Evolutionary conservation across 2,113 vertebrate genomes (phyloP).

Genomic region (Telmatochromis sp.): DNA sequence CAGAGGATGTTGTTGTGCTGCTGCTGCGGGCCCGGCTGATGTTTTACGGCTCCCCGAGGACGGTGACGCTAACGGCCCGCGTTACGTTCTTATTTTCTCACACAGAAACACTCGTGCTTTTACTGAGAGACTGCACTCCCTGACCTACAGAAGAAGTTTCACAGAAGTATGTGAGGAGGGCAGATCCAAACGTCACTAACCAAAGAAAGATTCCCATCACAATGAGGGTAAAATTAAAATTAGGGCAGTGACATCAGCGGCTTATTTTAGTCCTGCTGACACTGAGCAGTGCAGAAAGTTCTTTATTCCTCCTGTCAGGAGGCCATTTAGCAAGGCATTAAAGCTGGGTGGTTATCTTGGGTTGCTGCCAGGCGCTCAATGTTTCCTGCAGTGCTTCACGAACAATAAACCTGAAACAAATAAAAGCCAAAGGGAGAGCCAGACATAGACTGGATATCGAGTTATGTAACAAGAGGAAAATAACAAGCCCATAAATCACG

Average conservation of each 20-base stretch:
- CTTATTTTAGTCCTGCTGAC: neutral
- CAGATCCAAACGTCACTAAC: neutral
- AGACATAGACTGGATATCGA: neutral
- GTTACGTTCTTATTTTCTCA: neutral
- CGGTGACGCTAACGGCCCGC: neutral
- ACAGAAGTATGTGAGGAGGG: neutral
- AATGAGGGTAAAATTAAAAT: neutral
- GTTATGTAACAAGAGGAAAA: neutral
- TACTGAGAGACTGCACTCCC: fast-evolving
- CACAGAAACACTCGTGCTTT: neutral
- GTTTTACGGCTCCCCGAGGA: constrained; percentile 9
- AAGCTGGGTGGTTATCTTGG: neutral
- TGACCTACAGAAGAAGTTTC: neutral
- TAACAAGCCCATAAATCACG: neutral
- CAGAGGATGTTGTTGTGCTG: constrained; percentile 22
- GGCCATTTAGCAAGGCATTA: neutral
- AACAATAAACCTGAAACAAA: constrained; percentile 15
- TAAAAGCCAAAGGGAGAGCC: neutral
- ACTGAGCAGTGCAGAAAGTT: neutral
- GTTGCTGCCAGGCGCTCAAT: constrained; percentile 14
- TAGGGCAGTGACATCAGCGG: neutral
- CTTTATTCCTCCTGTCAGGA: neutral
- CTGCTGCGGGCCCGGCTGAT: neutral
- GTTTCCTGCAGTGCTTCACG: neutral
- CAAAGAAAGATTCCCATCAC: neutral